Base-by-base conservation (phyloP, 2,797 vertebrate genomes). In the Peromyscus nudipes region DNA sequence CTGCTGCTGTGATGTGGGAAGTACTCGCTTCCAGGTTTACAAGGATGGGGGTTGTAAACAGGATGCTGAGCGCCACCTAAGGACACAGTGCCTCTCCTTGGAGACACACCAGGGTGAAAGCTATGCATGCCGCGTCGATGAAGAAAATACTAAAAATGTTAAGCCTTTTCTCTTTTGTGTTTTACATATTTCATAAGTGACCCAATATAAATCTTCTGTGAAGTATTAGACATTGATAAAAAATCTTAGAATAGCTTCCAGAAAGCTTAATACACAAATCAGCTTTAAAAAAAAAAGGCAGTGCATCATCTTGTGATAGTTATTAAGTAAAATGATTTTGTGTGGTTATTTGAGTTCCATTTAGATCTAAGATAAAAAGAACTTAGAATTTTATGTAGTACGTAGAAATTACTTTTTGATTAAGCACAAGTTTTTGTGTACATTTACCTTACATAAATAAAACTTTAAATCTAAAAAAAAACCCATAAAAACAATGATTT, bases 1-100 rank as follows among this genome's bases (percentile, higher is more conserved):
- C 83, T 89, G 97, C 97, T 97, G 97, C 97, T 93, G 98, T 96
- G 98, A 97, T 98, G 98, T 99, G 98, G 98, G 98, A 99, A 99
- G 97, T 92, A 88, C 96, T 95, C 62, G 34, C 16, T 0, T 94
- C 95, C 96, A 97, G 95, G 85, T 98, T 98, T 98, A 0, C 0
- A 96, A 98, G 98, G 98, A 98, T 98, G 95, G 95, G 1, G 11
- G 75, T 73, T 93, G 97, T 99, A 99, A 99, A 99, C 99, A 99
- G 99, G 99, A 99, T 99, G 97, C 96, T 83, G 84, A 95, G 85
- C 89, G 96, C 82, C 80, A 65, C 97, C 93, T 86, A 82, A 23
- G 92, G 97, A 97, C 97, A 96, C 76, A 91, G 96, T 34, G 27
- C 89, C 11, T 94, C 93, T 96, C 96, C 83, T 96, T 79, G 82